Percentiles rank a stretch among this genome's conserved stretches.
These are phyloP conservation scores for Lepus oiostolus DNA, from an alignment of 2,797 vertebrate species.

Conservation along the genomic window DNA sequence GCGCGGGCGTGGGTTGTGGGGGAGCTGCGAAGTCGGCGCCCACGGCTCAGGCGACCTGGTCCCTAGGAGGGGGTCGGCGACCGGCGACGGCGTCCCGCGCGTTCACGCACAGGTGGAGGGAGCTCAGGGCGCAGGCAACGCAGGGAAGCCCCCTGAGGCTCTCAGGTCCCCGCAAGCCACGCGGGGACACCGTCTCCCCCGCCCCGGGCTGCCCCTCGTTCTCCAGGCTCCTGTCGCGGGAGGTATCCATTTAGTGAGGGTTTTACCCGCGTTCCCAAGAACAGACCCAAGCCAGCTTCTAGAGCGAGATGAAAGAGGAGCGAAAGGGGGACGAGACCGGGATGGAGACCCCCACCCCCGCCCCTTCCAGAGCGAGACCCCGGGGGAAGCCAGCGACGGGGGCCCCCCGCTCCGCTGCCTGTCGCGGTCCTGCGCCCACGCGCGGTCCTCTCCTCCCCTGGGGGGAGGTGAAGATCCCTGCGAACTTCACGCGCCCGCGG, in stretches of 20 bases:
- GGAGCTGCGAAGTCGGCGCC: no score
- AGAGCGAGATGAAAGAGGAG: neutral
- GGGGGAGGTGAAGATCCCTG: neutral
- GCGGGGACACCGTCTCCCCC: neutral
- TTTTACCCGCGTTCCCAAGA: neutral
- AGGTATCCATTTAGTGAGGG: neutral
- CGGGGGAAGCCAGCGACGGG: neutral
- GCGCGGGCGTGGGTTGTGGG: neutral
- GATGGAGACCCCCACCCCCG: no score
- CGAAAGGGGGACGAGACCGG: no score
- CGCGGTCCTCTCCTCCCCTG: accelerated
- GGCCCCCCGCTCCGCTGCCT: neutral
- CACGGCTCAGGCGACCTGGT: neutral
- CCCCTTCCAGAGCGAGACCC: no score
- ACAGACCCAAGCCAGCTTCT: constrained; percentile 5
- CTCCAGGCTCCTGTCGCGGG: neutral
- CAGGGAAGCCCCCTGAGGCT: neutral
- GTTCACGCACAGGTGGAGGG: neutral
- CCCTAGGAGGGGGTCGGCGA: neutral
- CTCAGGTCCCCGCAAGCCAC: neutral
- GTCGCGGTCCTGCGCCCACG: neutral
- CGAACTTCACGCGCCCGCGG: neutral
- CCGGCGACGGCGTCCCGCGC: neutral
- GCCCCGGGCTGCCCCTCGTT: neutral
- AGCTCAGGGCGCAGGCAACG: neutral